Base-by-base conservation (phyloP, 1,140 invertebrate species). In the Drosophila murphyi region DNA sequence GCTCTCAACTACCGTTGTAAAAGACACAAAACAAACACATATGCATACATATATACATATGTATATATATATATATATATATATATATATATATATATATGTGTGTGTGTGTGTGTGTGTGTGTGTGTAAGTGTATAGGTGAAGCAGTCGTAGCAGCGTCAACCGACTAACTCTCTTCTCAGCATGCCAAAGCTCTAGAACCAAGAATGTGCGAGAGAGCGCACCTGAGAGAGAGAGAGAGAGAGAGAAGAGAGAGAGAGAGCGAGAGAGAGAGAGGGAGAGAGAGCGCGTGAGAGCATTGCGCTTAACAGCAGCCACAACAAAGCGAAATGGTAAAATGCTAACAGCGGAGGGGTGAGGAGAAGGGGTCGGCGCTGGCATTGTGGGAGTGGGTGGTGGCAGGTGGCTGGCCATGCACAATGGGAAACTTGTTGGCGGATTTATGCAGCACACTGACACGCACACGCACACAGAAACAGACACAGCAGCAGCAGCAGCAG, bases 371-470 rank as follows among this genome's bases (percentile, higher is more conserved):
- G 8, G 10, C 3, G 51, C 20, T 34, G 3, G 8, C 39, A 10
- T 20, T 56, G 55, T 37, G 71, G 48, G 35, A 56, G 60, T 60
- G 56, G 10, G 50, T 28, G 61, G 80, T 62, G 56, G 10, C 55
- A 31, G 61, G 80, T 62, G 63, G 56, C 55, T 28, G 63, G 72
- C 56, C 80, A 79, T 80, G 80, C 85, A 89, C 85, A 89, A 89
- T 89, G 85, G 86, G 85, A 90, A 89, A 89, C 85, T 89, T 89
- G 85, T 89, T 89, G 85, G 86, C 69, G 86, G 85, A 89, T 85
- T 89, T 89, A 85, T 89, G 85, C 85, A 89, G 82, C 78, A 61
- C 59, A 72, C 71, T 70, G 77, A 78, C 69, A 80, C 32, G 56
- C 43, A 64, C 55, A 61, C 37, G 51, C 43, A 61, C 32, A 29